phyloP scores from a whole-genome alignment of 2,113 vertebrate species.

The Mastomys natalensis region DNA sequence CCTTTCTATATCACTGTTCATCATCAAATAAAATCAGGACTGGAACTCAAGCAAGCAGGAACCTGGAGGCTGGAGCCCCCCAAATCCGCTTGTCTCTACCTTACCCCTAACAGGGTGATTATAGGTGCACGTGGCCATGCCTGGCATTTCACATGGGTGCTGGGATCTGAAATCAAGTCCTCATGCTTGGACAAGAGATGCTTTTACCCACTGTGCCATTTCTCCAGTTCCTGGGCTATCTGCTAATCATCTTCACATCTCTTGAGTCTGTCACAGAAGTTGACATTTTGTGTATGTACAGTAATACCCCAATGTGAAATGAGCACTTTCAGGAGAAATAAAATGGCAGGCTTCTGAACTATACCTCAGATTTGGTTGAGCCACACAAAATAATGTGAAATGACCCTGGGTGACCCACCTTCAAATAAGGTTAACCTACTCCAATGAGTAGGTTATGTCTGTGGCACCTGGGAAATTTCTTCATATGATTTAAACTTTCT shows the following conservation, averaged over 20 bases:
- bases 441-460: background rate
- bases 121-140: background rate
- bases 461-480: background rate
- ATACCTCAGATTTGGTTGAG: background rate
- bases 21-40: background rate
- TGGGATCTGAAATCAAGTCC: background rate
- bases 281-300: background rate
- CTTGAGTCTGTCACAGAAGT: background rate
- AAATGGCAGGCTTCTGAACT: background rate
- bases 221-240: background rate
- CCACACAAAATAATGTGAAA: too few relatives aligned
- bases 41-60: background rate
- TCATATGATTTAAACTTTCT: background rate
- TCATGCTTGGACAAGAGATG: background rate
- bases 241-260: background rate
- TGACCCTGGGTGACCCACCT: background rate
- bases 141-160: too few relatives aligned
- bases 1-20: background rate
- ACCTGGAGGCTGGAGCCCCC: background rate
- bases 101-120: too few relatives aligned
- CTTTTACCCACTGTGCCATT: background rate
- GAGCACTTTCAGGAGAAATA: background rate
- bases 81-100: background rate
- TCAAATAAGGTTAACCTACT: background rate
- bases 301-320: background rate